Conservation (phyloP, 2,888 invertebrate genomes). For the Xylophagus ater region DNA sequence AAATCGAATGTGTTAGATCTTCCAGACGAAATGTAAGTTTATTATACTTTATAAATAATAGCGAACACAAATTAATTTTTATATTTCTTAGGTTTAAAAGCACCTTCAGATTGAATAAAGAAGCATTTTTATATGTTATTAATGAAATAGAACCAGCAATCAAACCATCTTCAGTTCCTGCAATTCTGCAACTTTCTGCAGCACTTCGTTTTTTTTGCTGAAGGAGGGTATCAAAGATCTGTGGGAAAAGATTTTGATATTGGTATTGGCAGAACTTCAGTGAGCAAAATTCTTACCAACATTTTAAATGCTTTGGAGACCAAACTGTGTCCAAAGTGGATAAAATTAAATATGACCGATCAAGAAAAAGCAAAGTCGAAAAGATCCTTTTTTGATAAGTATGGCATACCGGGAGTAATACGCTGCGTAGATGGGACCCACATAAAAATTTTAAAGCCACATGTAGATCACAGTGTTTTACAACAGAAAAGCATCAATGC, state of each 20-base stretch:
- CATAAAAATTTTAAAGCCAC: conserved; percentile 2
- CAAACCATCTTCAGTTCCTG: neutral
- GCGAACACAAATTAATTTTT: no score
- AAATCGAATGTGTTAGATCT: no score
- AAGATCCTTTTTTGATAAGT: neutral
- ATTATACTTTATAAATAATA: no score
- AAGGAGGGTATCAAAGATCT: neutral
- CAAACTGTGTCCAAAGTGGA: neutral
- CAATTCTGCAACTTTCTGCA: neutral
- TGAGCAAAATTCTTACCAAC: neutral
- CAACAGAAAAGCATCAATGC: conserved; percentile 5
- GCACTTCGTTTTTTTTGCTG: neutral
- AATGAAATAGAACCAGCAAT: neutral
- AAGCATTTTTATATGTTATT: neutral
- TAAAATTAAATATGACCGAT: neutral
- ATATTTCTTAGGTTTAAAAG: no score
- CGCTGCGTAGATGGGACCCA: conserved; percentile 1
- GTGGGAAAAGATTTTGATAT: neutral
- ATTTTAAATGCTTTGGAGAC: neutral
- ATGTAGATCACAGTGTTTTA: conserved; percentile 1
- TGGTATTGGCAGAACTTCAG: neutral
- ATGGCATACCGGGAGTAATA: neutral
- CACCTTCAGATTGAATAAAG: neutral
- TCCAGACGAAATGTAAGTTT: no score
- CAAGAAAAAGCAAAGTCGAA: neutral